Conservation (phyloP, 1,140 invertebrate species). For the Megathymus violae region DNA sequence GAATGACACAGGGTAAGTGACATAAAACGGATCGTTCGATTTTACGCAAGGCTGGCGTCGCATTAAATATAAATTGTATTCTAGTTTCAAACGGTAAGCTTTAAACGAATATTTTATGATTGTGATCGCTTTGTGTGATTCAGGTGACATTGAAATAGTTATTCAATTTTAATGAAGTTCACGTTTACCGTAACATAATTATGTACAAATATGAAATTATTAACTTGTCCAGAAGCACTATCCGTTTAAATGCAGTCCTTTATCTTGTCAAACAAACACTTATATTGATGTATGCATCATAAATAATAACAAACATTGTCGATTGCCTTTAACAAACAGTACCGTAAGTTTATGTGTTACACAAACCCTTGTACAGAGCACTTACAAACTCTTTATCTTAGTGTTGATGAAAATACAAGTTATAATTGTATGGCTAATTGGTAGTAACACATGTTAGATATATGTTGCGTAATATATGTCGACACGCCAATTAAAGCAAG, state of each 20-base stretch:
- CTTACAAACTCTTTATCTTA: conserved; percentile 17
- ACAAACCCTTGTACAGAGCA: not conserved
- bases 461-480: conserved; percentile 12
- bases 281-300: no score
- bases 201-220: no score
- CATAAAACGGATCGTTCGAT: conserved; percentile 57
- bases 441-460: not conserved
- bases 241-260: no score
- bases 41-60: conserved; percentile 42
- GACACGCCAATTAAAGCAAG: conserved; percentile 7
- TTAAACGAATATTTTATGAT: conserved; percentile 15
- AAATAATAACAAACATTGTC: conserved; percentile 1
- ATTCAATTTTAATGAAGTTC: no score
- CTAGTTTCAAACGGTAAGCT: conserved; percentile 14
- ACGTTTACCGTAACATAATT: no score
- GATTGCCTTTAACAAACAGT: conserved; percentile 5
- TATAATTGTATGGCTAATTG: conserved; percentile 23
- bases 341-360: conserved; percentile 5
- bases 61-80: conserved; percentile 24
- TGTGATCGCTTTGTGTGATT: not conserved
- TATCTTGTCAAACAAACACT: no score
- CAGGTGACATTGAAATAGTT: not conserved
- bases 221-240: no score
- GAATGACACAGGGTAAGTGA: conserved; percentile 51
- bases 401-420: conserved; percentile 18